Evolutionary conservation across 2,888 invertebrate species (phyloP).

Genomic region (Andrena dorsata): DNA sequence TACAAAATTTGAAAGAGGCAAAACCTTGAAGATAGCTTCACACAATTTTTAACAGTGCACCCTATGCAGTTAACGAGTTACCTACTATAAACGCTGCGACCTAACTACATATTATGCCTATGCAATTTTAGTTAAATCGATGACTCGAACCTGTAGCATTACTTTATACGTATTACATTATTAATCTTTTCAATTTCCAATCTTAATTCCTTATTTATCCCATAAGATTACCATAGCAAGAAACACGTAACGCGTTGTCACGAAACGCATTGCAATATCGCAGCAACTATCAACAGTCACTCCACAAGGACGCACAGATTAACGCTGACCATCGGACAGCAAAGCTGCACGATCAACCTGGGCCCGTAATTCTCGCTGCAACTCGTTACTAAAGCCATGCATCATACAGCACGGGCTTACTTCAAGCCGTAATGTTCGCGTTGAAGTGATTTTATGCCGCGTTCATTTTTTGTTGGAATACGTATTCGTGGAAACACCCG

Average conservation of each 20-base stretch:
- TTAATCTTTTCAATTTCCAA: conserved; percentile 9
- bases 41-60: no score
- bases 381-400: conserved; percentile 67
- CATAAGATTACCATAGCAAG: neutral
- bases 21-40: no score
- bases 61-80: no score
- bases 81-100: no score
- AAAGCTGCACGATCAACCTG: conserved; percentile 65
- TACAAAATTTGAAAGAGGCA: no score
- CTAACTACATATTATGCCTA: no score
- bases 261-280: conserved; percentile 23
- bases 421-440: conserved; percentile 62
- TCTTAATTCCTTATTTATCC: neutral
- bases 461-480: conserved; percentile 64
- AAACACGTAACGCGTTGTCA: conserved; percentile 19
- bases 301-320: conserved; percentile 35
- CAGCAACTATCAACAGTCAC: conserved; percentile 43
- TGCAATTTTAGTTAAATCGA: no score
- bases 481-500: conserved; percentile 52
- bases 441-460: conserved; percentile 73
- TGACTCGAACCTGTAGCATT: no score
- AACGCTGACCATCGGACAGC: conserved; percentile 50
- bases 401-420: conserved; percentile 70
- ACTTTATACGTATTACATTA: neutral
- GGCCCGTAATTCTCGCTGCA: conserved; percentile 64